Evolutionary conservation across 1,140 invertebrate species (phyloP), one percentile per base, ranked within the genome.

Genomic region (Acromyrmex heyeri): DNA sequence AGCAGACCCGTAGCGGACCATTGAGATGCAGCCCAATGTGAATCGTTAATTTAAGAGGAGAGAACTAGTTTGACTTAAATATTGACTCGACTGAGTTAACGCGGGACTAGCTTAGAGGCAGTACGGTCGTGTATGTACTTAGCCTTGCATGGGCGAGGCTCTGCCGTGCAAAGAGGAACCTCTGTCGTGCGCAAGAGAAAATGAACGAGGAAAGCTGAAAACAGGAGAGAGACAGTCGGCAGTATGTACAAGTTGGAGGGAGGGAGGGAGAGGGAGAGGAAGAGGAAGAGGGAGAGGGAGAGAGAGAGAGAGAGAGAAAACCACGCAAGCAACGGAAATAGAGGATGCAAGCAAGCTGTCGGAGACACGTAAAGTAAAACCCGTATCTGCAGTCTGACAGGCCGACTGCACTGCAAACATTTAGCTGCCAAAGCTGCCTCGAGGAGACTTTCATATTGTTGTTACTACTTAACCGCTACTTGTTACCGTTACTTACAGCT

Each of bases 1-100:
- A 86, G 72, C 72, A 50, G 70, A n/a, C 67, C 34, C 57, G 70
- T 44, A 78, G 72, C 65, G 67, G 76, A 67, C 75, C 55, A 76
- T 89, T 87, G 85, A 83, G 87, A 86, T 88, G 89, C 87, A 69
- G 86, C 73, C 81, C 86, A 62, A 81, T 81, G 89, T 86, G 85
- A 90, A 90, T 90, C 89, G 86, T 90, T 90, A 90, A 90, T 90
- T 90, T 90, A 90, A 90, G 88, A 89, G 89, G 50, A 59, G 86
- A 65, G 86, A 81, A 77, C 86, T 73, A 78, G 88, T 90, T 88
- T 86, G 86, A 72, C 88, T 90, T 90, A 90, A 90, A 90, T 90
- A 90, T 90, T 90, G 89, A 90, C 89, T 85, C 73, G 87, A 44
- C 76, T 75, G 73, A 86, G 89, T 90, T 90, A 90, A 90, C 86